A percentile compares a stretch with the other conserved stretches of the same genome.
Evolutionary conservation across 1,140 invertebrate species (phyloP).

Genomic region (Sinonovacula constricta): DNA sequence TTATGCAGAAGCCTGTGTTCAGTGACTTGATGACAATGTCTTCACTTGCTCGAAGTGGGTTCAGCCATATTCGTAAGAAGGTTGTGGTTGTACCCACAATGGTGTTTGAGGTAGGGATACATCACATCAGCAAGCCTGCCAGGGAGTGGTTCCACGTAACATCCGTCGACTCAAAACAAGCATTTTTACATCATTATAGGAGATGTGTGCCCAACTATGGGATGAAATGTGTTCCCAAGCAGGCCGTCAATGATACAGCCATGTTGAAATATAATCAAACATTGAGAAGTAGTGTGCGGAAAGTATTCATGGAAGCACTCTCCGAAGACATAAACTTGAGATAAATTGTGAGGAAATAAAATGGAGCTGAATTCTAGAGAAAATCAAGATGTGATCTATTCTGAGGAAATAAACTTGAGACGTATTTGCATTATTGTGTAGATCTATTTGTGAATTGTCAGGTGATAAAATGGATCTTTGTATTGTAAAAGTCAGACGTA

Average conservation of each 20-base stretch:
- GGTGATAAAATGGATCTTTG: too few relatives aligned
- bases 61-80: constrained; percentile 72
- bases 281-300: not conserved
- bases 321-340: not conserved
- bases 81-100: constrained; percentile 69
- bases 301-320: not conserved
- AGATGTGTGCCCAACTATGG: constrained; percentile 71
- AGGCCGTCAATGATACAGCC: constrained; percentile 53
- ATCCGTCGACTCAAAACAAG: constrained; percentile 82
- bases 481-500: too few relatives aligned
- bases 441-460: too few relatives aligned
- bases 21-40: constrained; percentile 27
- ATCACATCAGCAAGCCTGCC: constrained; percentile 74
- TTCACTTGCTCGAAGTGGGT: constrained; percentile 43
- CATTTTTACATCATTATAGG: constrained; percentile 94
- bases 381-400: too few relatives aligned
- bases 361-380: too few relatives aligned
- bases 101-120: constrained; percentile 77
- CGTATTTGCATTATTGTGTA: too few relatives aligned
- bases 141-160: constrained; percentile 58
- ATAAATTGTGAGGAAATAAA: too few relatives aligned
- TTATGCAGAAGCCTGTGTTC: constrained; percentile 3
- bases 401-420: too few relatives aligned
- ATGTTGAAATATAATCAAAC: not conserved
- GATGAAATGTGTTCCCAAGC: constrained; percentile 68